These are phyloP conservation scores for Drosophila yooni DNA, from an alignment of 2,888 invertebrate species.

Conservation along the genomic window DNA sequence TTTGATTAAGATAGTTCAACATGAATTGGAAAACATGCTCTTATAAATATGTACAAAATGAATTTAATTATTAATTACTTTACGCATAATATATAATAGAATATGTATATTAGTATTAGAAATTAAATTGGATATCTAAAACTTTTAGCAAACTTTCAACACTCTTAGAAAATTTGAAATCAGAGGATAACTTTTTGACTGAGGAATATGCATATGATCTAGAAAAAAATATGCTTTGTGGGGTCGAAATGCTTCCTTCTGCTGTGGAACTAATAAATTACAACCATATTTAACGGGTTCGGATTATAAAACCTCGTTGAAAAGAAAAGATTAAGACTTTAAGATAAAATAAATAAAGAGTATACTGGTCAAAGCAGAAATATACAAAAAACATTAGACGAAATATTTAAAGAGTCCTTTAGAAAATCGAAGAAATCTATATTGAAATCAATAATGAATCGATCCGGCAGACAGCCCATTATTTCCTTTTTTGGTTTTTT, in stretches of 20 bases:
- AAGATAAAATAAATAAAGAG: background rate
- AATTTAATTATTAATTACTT: background rate
- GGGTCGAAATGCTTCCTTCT: background rate
- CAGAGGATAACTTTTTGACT: background rate
- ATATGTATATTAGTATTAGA: background rate
- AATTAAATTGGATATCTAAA: background rate
- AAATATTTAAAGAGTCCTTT: background rate
- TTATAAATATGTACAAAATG: background rate
- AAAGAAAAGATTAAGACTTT: no score
- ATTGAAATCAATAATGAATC: no score
- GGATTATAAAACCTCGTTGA: background rate
- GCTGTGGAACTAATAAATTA: background rate
- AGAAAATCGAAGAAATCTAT: background rate
- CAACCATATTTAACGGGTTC: background rate
- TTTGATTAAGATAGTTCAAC: background rate
- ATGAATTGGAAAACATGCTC: background rate
- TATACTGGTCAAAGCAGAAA: background rate
- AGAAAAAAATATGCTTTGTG: background rate
- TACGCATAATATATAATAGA: background rate
- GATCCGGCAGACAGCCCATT: no score
- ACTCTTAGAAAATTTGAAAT: background rate
- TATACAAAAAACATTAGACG: background rate
- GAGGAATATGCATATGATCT: background rate
- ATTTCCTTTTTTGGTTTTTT: no score
- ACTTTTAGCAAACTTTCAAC: background rate